Conservation (phyloP, 2,888 invertebrate species). For the Stenotaenia linearis region DNA sequence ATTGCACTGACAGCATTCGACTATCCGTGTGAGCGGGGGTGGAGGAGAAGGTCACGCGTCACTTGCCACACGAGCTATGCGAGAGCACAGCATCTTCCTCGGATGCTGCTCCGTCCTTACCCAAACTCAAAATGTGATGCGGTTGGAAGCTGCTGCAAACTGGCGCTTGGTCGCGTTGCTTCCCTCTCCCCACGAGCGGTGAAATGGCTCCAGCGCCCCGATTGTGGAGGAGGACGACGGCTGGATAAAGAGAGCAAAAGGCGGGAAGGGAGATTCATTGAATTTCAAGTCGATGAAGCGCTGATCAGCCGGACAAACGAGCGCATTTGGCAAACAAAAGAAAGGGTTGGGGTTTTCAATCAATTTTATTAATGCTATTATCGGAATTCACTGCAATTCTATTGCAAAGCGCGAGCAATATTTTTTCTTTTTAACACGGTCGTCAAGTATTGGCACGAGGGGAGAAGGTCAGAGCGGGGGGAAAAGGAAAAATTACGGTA, state of each 20-base stretch:
- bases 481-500: neutral
- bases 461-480: neutral
- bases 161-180: conserved; percentile 21
- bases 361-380: neutral
- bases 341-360: neutral
- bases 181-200: neutral
- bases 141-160: conserved; percentile 23
- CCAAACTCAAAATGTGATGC: conserved; percentile 6
- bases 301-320: conserved; percentile 5
- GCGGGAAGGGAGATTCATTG: neutral
- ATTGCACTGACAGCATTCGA: conserved; percentile 19
- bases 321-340: neutral
- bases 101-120: conserved; percentile 21
- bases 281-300: conserved; percentile 6
- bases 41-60: conserved; percentile 15
- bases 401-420: neutral
- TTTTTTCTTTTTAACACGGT: too few species aligned
- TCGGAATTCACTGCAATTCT: neutral
- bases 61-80: neutral
- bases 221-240: neutral
- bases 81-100: conserved; percentile 20
- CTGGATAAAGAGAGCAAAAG: neutral
- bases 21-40: conserved; percentile 18
- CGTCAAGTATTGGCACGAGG: neutral
- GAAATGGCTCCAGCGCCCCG: conserved; percentile 23